Evolutionary conservation across 2,888 invertebrate species (phyloP).

Genomic region (Pristionchus exspectatus): DNA sequence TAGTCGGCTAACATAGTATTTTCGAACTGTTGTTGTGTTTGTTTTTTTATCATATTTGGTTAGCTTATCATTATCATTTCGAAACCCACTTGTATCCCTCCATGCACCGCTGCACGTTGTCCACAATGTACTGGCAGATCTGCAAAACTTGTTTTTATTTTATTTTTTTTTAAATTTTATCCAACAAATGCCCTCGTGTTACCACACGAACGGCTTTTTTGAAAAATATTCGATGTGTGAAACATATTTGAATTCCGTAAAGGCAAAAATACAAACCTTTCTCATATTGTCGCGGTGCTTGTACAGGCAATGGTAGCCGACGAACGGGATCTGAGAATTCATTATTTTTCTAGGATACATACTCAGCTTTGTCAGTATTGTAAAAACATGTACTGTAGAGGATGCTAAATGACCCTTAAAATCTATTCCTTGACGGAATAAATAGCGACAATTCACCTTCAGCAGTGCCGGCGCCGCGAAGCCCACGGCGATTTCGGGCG

Average conservation of each 20-base stretch:
- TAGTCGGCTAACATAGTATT: no score
- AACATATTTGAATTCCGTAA: background rate
- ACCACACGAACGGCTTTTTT: no score
- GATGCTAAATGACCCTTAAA: no score
- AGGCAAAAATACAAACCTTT: background rate
- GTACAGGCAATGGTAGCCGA: constrained; percentile 42
- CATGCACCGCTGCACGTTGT: constrained; percentile 19
- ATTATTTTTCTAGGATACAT: no score
- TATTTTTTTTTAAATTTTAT: no score
- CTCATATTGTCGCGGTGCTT: constrained; percentile 27
- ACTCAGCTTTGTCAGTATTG: no score
- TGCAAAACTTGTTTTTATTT: background rate
- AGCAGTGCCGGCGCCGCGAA: background rate
- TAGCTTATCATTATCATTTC: background rate
- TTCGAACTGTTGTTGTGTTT: background rate
- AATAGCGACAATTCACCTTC: background rate
- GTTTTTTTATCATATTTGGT: background rate
- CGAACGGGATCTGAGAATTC: background rate
- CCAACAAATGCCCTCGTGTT: no score
- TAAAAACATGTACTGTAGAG: no score
- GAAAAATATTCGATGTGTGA: no score
- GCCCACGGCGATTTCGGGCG: background rate
- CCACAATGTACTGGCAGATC: constrained; percentile 45
- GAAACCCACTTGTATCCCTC: constrained; percentile 19
- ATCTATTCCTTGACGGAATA: background rate